A percentile compares a stretch with the other conserved stretches of the same genome.
Evolutionary conservation across 2,797 vertebrate species (phyloP).

Genomic region (Monodelphis domestica): DNA sequence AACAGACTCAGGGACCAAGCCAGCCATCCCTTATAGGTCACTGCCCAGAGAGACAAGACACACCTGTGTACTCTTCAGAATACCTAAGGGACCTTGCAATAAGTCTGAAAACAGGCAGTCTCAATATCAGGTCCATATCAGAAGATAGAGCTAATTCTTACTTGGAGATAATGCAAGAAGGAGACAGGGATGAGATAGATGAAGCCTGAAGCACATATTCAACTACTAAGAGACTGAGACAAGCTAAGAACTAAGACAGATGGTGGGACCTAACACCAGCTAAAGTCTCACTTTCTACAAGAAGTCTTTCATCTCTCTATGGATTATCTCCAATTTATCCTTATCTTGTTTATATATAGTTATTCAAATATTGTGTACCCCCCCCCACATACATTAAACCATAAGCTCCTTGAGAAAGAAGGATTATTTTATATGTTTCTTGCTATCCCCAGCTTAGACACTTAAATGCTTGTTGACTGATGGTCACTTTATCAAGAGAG

Average conservation of each 20-base stretch:
- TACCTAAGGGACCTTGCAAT: neutral
- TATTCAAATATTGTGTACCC: no score
- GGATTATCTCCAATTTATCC: no score
- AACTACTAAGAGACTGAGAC: neutral
- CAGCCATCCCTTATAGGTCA: neutral
- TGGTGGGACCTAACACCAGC: neutral
- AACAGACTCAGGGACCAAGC: neutral
- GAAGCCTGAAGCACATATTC: neutral
- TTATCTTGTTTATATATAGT: no score
- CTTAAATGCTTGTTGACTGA: no score
- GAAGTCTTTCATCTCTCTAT: neutral
- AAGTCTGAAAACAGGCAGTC: neutral
- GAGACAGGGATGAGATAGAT: neutral
- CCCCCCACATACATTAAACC: no score
- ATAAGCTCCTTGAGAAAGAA: no score
- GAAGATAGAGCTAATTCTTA: neutral
- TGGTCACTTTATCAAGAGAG: no score
- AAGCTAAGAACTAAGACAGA: neutral
- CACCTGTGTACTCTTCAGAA: neutral
- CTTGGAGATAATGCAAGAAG: neutral
- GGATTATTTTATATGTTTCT: no score
- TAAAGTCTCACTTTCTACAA: neutral
- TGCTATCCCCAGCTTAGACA: no score
- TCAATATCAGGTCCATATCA: neutral
- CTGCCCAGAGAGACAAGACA: neutral